These are phyloP conservation scores for Tetramorium parvispinum DNA, from an alignment of 1,140 invertebrate genomes.

Conservation along the genomic window DNA sequence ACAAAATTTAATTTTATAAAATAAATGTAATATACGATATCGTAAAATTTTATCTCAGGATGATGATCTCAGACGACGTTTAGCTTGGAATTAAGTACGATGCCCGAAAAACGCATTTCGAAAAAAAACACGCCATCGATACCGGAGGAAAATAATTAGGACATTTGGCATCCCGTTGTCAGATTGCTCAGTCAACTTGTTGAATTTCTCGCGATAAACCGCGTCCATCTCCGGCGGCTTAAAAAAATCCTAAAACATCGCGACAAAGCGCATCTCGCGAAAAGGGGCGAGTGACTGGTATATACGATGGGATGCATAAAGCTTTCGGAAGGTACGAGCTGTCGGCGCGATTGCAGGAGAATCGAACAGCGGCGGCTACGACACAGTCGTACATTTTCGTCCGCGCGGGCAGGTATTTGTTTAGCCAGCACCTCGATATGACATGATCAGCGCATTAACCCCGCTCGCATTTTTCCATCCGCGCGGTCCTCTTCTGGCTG, in stretches of 20 bases:
- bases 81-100: neutral
- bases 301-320: conserved; percentile 28
- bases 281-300: conserved; percentile 1
- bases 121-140: neutral
- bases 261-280: conserved; percentile 13
- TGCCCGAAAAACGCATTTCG: neutral
- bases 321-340: conserved; percentile 45
- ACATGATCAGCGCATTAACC: conserved; percentile 86
- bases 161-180: conserved; percentile 11
- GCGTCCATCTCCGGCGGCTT: conserved; percentile 28
- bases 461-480: conserved; percentile 84
- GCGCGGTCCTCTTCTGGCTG: conserved; percentile 82
- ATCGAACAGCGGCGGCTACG: conserved; percentile 65
- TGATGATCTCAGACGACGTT: neutral
- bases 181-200: conserved; percentile 49
- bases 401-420: conserved; percentile 76
- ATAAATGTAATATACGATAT: neutral
- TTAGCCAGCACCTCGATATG: conserved; percentile 82
- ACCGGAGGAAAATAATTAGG: conserved; percentile 3
- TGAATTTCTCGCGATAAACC: conserved; percentile 43
- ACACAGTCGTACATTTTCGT: conserved; percentile 73
- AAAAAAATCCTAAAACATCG: conserved; percentile 34
- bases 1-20: neutral
- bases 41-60: neutral
- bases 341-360: conserved; percentile 60